These are phyloP conservation scores for Saccostrea cuccullata DNA, from an alignment of 1,140 invertebrate genomes.

Conservation along the genomic window DNA sequence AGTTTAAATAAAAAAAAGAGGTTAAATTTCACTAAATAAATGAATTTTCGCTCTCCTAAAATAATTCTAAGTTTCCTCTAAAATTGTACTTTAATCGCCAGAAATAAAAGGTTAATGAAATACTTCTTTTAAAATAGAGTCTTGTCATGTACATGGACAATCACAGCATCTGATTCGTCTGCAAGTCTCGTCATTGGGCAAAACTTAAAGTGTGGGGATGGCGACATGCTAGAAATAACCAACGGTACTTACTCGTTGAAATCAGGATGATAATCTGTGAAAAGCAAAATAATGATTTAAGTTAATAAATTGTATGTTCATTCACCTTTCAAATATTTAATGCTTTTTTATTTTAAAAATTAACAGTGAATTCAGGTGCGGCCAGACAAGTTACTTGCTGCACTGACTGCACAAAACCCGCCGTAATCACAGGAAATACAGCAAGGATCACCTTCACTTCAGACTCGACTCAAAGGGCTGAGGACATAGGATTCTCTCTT, in stretches of 20 bases:
- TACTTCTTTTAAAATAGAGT: neutral
- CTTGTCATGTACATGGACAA: neutral
- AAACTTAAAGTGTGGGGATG: neutral
- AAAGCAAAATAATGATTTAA: neutral
- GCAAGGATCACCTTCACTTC: no score
- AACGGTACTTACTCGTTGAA: neutral
- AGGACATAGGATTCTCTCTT: neutral
- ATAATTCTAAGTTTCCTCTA: no score
- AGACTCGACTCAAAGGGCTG: no score
- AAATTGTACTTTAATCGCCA: no score
- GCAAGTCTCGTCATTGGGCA: neutral
- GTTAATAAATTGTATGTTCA: no score
- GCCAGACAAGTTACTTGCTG: neutral
- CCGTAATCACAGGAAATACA: neutral
- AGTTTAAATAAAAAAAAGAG: no score
- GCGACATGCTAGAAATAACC: neutral
- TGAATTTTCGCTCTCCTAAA: no score
- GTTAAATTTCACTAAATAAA: no score
- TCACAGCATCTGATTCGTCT: neutral
- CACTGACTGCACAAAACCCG: neutral
- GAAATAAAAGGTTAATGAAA: no score
- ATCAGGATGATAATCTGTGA: neutral
- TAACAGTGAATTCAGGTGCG: no score
- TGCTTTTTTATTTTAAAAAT: no score
- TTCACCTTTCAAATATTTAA: no score